Evolutionary conservation across 2,113 vertebrate species (phyloP).

Genomic region (Pelobates fuscus): DNA sequence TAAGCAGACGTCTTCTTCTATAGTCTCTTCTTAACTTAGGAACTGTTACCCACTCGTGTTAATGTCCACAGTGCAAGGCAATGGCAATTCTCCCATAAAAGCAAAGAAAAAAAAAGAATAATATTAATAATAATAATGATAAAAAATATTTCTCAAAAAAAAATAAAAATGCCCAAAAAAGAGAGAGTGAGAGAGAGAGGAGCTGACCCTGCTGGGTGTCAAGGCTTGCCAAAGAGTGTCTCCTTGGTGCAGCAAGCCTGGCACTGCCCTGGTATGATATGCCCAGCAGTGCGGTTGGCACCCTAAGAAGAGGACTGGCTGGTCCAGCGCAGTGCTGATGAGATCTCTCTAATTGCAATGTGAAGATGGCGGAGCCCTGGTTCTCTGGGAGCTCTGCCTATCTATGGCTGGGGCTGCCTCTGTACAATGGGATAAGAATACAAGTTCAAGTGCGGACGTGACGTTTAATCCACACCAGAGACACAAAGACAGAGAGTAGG

Average conservation of each 20-base stretch:
- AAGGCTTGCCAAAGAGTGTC: constrained; percentile 70
- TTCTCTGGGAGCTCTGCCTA: constrained; percentile 88
- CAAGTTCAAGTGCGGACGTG: constrained; percentile 99
- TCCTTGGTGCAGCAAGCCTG: constrained; percentile 75
- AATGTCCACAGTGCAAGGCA: constrained; percentile 68
- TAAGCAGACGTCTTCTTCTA: constrained; percentile 69
- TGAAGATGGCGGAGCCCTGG: constrained; percentile 89
- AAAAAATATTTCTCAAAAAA: constrained; percentile 35
- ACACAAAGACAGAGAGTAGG: constrained; percentile 90
- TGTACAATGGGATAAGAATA: constrained; percentile 96
- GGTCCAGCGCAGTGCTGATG: constrained; percentile 72
- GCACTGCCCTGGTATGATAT: constrained; percentile 72
- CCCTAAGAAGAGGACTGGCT: constrained; percentile 70
- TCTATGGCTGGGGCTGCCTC: constrained; percentile 91
- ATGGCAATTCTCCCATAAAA: constrained; percentile 70
- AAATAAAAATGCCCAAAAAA: constrained; percentile 54
- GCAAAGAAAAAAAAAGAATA: constrained; percentile 53
- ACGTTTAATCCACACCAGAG: constrained; percentile 98
- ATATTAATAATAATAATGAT: constrained; percentile 24
- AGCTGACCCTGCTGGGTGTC: constrained; percentile 67
- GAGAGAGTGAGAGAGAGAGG: too few species aligned
- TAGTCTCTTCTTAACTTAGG: constrained; percentile 72
- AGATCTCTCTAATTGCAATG: constrained; percentile 77
- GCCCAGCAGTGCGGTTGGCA: constrained; percentile 71
- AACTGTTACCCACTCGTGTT: constrained; percentile 56